Base-by-base conservation (phyloP, 2,113 vertebrate species). In the Sinocyclocheilus grahami region DNA sequence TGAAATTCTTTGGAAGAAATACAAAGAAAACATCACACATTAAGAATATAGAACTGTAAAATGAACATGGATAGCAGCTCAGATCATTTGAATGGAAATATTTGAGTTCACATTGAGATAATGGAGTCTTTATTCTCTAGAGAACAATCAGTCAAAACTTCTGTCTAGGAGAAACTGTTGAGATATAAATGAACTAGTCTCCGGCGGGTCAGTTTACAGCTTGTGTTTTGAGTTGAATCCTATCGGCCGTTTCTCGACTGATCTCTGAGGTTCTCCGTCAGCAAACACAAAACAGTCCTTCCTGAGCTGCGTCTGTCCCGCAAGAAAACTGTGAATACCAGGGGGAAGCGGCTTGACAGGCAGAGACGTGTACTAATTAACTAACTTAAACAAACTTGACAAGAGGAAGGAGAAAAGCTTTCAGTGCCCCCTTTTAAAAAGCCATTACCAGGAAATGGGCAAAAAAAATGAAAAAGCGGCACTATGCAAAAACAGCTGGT, bases 331-430 rank as follows among this genome's bases (percentile, higher is more conserved):
- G 78, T 88, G 90, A 93, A 90, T 91, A 88, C 86, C 90, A 85
- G 83, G 67, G 67, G 87, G 33, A 86, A 67, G 82, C n/a, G n/a
- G 30, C 79, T 27, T 86, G 86, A 93, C 92, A 88, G 92, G 90
- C 87, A 4, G 90, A 91, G 90, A 91, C 87, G 90, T 87, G 72
- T 90, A 85, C 94, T 94, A 90, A 92, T 94, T 93, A 90, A 89
- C 89, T 91, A 93, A 88, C 94, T 95, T 95, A 96, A 96, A 95
- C 92, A 95, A 96, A 95, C 91, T 90, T 83, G 86, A 90, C 48
- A 83, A 82, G 87, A 83, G 65, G 82, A 90, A 84, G 86, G 86
- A 89, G 86, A 89, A 94, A 94, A 93, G 92, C 95, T 96, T 95
- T 94, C 92, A 95, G 85, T 86, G 89, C 27, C 78, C 82, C 87